Evolutionary conservation across 2,113 vertebrate species (phyloP).

Genomic region (Melanocharis versteri): DNA sequence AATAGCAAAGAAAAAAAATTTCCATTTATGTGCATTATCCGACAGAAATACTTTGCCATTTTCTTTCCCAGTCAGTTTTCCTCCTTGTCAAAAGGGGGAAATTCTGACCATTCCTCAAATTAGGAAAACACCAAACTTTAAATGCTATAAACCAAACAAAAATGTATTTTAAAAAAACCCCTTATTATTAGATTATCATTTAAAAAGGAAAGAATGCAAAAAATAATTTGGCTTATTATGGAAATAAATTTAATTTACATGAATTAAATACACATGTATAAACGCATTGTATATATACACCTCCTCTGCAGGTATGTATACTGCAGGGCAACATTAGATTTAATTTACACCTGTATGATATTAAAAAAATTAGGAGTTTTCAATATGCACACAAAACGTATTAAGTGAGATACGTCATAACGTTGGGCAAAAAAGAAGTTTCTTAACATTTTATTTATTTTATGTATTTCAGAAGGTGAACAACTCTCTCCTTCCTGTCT

Average conservation of each 20-base stretch:
- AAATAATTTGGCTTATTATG: neutral
- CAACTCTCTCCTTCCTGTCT: neutral
- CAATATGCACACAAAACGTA: neutral
- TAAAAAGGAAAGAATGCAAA: neutral
- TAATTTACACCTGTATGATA: neutral
- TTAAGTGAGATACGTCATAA: neutral
- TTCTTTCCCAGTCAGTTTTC: neutral
- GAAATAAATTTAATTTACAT: neutral
- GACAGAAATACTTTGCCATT: neutral
- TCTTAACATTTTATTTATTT: neutral
- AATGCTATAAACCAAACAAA: neutral
- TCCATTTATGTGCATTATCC: neutral
- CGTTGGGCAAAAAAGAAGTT: neutral
- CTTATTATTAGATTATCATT: neutral
- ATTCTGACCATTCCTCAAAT: neutral
- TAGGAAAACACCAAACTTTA: neutral
- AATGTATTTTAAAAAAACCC: rapidly evolving
- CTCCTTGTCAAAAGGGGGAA: neutral
- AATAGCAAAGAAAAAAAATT: neutral
- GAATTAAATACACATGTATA: neutral
- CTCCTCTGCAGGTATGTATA: neutral
- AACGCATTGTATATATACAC: neutral
- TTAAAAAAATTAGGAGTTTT: neutral
- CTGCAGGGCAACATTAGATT: neutral
- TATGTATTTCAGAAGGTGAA: neutral